phyloP scores from a whole-genome alignment of 2,113 vertebrate genomes.

The Datnioides undecimradiatus region DNA sequence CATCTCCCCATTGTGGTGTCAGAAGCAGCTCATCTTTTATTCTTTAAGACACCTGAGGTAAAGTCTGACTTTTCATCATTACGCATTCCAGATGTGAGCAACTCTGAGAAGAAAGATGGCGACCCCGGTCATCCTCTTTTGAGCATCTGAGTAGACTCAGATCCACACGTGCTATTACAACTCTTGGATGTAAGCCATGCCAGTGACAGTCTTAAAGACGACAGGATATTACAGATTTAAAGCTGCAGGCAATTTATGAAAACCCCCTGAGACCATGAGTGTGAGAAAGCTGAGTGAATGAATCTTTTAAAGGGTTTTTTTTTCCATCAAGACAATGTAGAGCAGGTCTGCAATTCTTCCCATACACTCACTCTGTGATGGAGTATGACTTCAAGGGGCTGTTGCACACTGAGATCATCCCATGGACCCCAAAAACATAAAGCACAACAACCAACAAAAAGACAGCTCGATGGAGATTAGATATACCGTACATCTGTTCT shows the following conservation, averaged over 20 bases:
- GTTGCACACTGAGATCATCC: constrained; percentile 63
- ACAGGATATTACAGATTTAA: constrained; percentile 78
- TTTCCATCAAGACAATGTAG: constrained; percentile 41
- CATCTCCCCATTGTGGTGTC: constrained; percentile 55
- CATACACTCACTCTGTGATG: constrained; percentile 19
- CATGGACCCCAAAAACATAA: constrained; percentile 31
- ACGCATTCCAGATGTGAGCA: constrained; percentile 75
- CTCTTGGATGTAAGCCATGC: constrained; percentile 58
- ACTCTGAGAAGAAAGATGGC: constrained; percentile 59
- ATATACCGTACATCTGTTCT: constrained; percentile 47
- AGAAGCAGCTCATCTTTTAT: constrained; percentile 69
- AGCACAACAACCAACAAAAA: constrained; percentile 61
- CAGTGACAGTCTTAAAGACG: constrained; percentile 57
- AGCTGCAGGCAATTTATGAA: constrained; percentile 62
- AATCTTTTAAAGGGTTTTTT: constrained; percentile 48
- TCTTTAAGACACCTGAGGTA: constrained; percentile 59
- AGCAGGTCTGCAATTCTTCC: constrained; percentile 46
- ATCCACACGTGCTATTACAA: constrained; percentile 50
- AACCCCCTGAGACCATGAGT: constrained; percentile 42
- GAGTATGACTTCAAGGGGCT: constrained; percentile 35
- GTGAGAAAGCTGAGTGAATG: constrained; percentile 61
- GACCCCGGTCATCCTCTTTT: constrained; percentile 63
- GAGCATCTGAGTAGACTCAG: constrained; percentile 60
- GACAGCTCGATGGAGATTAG: constrained; percentile 40
- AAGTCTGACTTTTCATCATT: constrained; percentile 55